phyloP scores from a whole-genome alignment of 2,113 vertebrate genomes.

The Fulica atra region DNA sequence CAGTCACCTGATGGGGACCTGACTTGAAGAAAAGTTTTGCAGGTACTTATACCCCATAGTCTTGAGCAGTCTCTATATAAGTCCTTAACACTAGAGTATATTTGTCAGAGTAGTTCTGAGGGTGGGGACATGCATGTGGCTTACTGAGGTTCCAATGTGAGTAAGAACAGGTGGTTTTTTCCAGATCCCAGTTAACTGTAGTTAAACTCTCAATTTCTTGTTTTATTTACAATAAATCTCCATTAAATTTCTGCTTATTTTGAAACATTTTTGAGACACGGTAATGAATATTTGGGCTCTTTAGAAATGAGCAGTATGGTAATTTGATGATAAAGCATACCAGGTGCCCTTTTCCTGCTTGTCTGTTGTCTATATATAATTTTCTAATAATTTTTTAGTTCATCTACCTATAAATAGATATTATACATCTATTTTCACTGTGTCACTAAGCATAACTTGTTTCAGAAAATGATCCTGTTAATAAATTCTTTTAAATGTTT shows the following conservation, averaged over 20 bases:
- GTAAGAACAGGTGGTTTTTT: conserved; percentile 40
- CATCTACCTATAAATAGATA: background rate
- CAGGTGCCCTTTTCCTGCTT: background rate
- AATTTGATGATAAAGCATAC: background rate
- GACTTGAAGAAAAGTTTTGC: background rate
- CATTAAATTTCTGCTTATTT: background rate
- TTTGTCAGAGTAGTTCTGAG: background rate
- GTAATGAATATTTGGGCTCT: background rate
- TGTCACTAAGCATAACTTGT: background rate
- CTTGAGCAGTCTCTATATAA: background rate
- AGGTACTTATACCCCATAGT: background rate
- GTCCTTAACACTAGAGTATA: background rate
- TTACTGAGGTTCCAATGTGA: background rate
- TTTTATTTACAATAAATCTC: conserved; percentile 23
- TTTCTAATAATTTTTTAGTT: background rate
- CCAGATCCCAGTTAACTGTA: conserved; percentile 10
- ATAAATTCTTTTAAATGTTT: background rate
- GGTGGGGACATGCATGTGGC: background rate
- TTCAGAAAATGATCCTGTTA: background rate
- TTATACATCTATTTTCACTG: background rate
- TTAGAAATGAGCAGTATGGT: background rate
- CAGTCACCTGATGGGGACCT: background rate
- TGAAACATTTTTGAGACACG: background rate
- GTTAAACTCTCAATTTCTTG: conserved; percentile 45
- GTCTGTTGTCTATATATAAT: background rate